Percentiles rank a stretch among this genome's conserved stretches.
These are phyloP conservation scores for Noctua janthina DNA, from an alignment of 2,888 invertebrate genomes.

Conservation along the genomic window DNA sequence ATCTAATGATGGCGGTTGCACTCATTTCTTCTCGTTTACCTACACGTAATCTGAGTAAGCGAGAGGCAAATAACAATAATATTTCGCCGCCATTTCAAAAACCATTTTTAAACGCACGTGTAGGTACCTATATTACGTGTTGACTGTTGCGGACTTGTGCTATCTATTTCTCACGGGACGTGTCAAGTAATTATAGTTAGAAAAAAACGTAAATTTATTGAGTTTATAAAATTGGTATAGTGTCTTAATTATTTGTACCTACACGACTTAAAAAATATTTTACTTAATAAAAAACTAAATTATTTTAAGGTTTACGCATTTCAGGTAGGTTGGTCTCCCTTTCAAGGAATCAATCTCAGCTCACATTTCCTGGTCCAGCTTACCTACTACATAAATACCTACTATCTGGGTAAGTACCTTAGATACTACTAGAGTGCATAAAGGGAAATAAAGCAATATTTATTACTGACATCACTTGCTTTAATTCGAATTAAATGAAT, in stretches of 20 bases:
- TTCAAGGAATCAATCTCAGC: background rate
- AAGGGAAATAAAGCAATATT: background rate
- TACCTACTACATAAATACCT: background rate
- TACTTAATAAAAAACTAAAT: too few species aligned
- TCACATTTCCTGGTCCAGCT: constrained; percentile 1
- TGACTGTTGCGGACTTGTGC: background rate
- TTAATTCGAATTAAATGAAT: background rate
- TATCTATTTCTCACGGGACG: background rate
- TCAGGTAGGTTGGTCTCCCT: background rate
- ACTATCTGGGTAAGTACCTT: background rate
- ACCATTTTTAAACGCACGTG: constrained; percentile 14
- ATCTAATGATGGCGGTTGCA: background rate
- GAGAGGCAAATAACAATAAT: constrained; percentile 30
- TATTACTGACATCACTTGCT: background rate
- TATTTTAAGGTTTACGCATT: background rate
- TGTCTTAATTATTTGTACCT: too few species aligned
- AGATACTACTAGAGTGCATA: background rate
- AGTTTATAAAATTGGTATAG: background rate
- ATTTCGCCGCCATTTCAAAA: constrained; percentile 29
- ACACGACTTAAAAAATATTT: background rate
- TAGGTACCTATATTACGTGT: background rate
- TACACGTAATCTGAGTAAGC: constrained; percentile 13
- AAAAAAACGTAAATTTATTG: background rate
- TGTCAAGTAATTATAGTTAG: background rate
- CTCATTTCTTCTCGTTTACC: background rate